Evolutionary conservation across 2,888 invertebrate genomes (phyloP), one percentile per base, ranked within the genome.

Genomic region (Muschampia plurimacula): DNA sequence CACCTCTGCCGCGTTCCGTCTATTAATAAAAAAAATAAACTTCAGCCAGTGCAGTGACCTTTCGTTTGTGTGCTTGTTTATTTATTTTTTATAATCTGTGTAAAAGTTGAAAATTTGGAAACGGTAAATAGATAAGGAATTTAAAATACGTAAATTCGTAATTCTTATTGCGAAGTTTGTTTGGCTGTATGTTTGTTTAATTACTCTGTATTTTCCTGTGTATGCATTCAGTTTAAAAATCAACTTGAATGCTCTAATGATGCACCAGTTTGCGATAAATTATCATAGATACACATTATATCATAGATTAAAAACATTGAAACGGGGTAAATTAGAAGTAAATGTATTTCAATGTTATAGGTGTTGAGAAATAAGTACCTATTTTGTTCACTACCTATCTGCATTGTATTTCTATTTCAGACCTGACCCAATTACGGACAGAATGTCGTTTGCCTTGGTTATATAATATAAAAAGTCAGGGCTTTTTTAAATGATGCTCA

Each of bases 21-120:
- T 88, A 89, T 89, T 88, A 88, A 84, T 83, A 84, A 83, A 80
- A 75, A 74, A 76, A 55, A 52, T 52, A 83, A 80, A 81, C 77
- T 79, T 79, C 80, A 80, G 81, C 76, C 87, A 92, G 92, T 92
- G 90, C 90, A 92, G 93, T 93, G 92, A 89, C 83, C 90, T 82
- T 69, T 76, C 70, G 72, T 70, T 66, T 15, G 59, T 52, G 66
- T 60, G 66, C 22, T 74, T 77, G 74, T 74, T 77, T 76, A 60
- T 72, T 68, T 73, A 69, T 67, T 67, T 75, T 55, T 55, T 55
- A 55, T 55, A 55, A 59, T 69, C 67, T 67, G 64, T 63, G 65
- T 32, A 65, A 28, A 68, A 67, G 64, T 63, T 62, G 22, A 66
- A 71, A 63, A 69, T 69, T 65, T 69, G 67, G 64, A 69, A 70